Percentiles rank a stretch among this genome's conserved stretches.
Conservation (phyloP, 2,888 invertebrate genomes). For the Spicauda simplicius region DNA sequence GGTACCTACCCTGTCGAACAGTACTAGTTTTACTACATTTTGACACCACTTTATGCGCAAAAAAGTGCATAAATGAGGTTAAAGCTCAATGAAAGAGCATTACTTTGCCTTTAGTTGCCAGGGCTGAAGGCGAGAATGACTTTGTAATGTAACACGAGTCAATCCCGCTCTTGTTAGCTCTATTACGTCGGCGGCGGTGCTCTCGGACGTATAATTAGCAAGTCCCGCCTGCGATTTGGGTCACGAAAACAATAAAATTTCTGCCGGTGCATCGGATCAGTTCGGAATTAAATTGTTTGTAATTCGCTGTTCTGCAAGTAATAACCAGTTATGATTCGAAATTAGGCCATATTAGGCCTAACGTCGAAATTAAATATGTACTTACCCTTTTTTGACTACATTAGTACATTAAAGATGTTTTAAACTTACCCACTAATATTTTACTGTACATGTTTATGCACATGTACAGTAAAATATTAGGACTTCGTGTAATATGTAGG, state of each 20-base stretch:
- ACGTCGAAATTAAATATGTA: too few species aligned
- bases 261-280: conserved; percentile 6
- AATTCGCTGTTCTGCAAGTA: neutral
- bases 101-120: conserved; percentile 7
- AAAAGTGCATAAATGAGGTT: conserved; percentile 5
- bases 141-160: conserved; percentile 28
- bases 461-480: too few species aligned
- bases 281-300: conserved; percentile 7
- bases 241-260: conserved; percentile 27
- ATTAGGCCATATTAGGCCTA: neutral
- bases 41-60: neutral
- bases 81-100: neutral
- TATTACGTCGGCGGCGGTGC: conserved; percentile 19
- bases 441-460: too few species aligned
- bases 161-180: conserved; percentile 18
- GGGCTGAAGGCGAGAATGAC: conserved; percentile 15
- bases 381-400: too few species aligned
- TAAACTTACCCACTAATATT: too few species aligned
- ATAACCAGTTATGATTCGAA: neutral
- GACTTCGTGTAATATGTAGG: too few species aligned
- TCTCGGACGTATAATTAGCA: conserved; percentile 32
- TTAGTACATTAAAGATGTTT: too few species aligned
- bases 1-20: too few species aligned
- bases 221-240: conserved; percentile 23
- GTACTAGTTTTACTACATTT: too few species aligned